Conservation (phyloP, 2,797 vertebrate genomes). For the Corythornis leucogaster region DNA sequence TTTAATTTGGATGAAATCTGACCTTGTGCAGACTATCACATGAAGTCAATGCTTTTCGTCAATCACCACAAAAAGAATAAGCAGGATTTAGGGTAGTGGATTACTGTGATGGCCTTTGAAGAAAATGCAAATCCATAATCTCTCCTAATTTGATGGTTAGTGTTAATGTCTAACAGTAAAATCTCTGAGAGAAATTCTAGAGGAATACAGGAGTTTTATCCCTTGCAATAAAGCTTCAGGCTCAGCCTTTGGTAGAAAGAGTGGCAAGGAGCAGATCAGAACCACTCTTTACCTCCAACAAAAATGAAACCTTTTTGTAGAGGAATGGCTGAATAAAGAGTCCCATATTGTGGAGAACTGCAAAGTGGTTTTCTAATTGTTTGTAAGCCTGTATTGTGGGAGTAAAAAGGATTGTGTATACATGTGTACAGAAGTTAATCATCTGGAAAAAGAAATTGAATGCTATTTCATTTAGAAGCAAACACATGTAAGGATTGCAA, state of each 20-base stretch:
- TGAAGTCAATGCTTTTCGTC: neutral
- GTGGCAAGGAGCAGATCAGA: neutral
- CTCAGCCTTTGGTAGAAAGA: neutral
- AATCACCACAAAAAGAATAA: neutral
- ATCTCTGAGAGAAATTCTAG: neutral
- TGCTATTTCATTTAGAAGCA: neutral
- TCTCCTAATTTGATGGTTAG: neutral
- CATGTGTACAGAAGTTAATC: neutral
- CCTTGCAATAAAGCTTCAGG: neutral
- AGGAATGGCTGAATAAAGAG: neutral
- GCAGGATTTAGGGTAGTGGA: neutral
- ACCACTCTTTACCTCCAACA: neutral
- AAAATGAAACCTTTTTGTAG: neutral
- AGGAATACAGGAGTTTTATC: neutral
- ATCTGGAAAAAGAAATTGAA: neutral
- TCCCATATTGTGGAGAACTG: neutral
- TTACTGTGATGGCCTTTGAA: slow-evolving; percentile 21
- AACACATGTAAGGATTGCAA: neutral
- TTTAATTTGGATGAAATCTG: neutral
- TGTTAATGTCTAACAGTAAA: neutral
- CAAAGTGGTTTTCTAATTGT: neutral
- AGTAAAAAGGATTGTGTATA: neutral
- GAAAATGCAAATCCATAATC: slow-evolving; percentile 29
- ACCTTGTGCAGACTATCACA: neutral
- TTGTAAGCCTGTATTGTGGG: neutral